These are phyloP conservation scores for Actenoides lindsayi DNA, from an alignment of 2,113 vertebrate genomes.

Conservation along the genomic window DNA sequence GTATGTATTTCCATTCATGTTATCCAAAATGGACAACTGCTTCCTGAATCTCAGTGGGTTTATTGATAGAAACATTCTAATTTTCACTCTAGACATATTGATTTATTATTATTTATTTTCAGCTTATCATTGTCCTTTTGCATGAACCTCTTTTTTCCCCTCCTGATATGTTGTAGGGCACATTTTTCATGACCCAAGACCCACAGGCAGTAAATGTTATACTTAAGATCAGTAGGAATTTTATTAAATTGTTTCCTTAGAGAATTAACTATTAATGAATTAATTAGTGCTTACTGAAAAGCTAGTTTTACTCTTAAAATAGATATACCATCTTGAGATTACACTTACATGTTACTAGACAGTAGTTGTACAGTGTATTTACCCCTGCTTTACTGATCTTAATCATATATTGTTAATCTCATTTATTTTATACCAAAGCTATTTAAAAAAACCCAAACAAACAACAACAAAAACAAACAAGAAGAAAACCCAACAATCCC, in stretches of 20 bases:
- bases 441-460: not conserved
- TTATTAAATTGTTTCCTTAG: not conserved
- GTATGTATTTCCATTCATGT: not conserved
- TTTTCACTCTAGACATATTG: not conserved
- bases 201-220: rapidly evolving
- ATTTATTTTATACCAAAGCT: not conserved
- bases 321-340: rapidly evolving
- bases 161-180: not conserved
- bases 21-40: not conserved
- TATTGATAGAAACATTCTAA: not conserved
- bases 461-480: not conserved
- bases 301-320: not conserved
- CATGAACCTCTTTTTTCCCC: not conserved
- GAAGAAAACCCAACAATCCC: rapidly evolving
- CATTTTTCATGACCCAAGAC: not conserved
- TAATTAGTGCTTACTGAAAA: not conserved
- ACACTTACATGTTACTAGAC: rapidly evolving
- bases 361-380: not conserved
- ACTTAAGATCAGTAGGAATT: not conserved
- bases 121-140: not conserved
- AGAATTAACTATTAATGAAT: not conserved
- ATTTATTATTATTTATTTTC: not conserved
- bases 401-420: not conserved
- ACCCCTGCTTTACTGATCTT: not conserved
- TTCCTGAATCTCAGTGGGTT: not conserved